Conservation (phyloP, 2,113 vertebrate genomes). For the Ovis aries region ARS-UI_Ramb_v3.0 NC_056065.1:43898501-43899000, state of each 20-base stretch:
- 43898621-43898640: background rate
- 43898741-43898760: background rate
- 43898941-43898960: background rate
- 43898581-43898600: background rate
- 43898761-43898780: background rate
- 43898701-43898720: background rate
- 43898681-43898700: background rate
- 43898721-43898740: background rate
- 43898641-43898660: background rate
- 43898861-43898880: rapidly evolving
- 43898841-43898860: rapidly evolving
- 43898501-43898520: background rate
- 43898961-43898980: background rate
- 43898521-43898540: background rate
- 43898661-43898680: background rate
- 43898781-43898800: background rate
- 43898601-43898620: background rate
- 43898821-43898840: background rate
- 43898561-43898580: background rate
- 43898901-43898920: background rate
- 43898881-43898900: background rate
- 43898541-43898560: background rate
- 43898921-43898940: background rate
- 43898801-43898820: background rate
- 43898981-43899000: background rate